A percentile compares a stretch with the other conserved stretches of the same genome.
Conservation (phyloP, 2,888 invertebrate species). For the Teleiodes luculella region DNA sequence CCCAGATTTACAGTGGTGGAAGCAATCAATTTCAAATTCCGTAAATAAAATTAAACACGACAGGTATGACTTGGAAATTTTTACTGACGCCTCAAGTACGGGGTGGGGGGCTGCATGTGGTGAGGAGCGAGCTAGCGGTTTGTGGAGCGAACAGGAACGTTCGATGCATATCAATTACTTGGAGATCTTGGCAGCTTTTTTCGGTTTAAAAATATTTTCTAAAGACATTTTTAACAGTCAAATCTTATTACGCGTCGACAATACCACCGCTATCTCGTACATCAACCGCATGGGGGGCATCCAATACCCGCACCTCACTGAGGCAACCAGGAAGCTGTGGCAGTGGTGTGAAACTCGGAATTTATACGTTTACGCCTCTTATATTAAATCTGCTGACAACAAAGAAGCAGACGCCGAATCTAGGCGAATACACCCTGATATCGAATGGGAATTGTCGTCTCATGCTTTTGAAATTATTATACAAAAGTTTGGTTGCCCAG, state of each 20-base stretch:
- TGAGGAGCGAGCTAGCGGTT: slow-evolving; percentile 21
- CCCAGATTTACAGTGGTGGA: slow-evolving; percentile 26
- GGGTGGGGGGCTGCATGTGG: slow-evolving; percentile 29
- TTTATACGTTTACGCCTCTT: slow-evolving; percentile 7
- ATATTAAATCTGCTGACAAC: slow-evolving; percentile 16
- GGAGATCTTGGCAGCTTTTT: slow-evolving; percentile 28
- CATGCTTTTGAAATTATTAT: no score
- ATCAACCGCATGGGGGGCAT: slow-evolving; percentile 18
- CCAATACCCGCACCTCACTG: slow-evolving; percentile 7
- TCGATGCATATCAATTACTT: slow-evolving; percentile 30
- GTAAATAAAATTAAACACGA: slow-evolving; percentile 15
- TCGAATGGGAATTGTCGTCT: slow-evolving; percentile 17
- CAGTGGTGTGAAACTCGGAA: slow-evolving; percentile 9
- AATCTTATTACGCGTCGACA: slow-evolving; percentile 12
- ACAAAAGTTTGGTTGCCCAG: background rate
- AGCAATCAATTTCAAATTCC: slow-evolving; percentile 12
- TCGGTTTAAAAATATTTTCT: slow-evolving; percentile 30
- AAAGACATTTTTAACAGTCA: background rate
- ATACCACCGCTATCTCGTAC: slow-evolving; percentile 18
- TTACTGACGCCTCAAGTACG: slow-evolving; percentile 25
- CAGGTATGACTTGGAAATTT: slow-evolving; percentile 26
- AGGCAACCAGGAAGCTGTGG: slow-evolving; percentile 8
- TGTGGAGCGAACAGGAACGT: slow-evolving; percentile 26
- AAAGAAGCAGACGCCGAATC: slow-evolving; percentile 11
- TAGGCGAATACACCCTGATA: background rate